Conservation (phyloP, 2,113 vertebrate species). For the Elachura formosa region DNA sequence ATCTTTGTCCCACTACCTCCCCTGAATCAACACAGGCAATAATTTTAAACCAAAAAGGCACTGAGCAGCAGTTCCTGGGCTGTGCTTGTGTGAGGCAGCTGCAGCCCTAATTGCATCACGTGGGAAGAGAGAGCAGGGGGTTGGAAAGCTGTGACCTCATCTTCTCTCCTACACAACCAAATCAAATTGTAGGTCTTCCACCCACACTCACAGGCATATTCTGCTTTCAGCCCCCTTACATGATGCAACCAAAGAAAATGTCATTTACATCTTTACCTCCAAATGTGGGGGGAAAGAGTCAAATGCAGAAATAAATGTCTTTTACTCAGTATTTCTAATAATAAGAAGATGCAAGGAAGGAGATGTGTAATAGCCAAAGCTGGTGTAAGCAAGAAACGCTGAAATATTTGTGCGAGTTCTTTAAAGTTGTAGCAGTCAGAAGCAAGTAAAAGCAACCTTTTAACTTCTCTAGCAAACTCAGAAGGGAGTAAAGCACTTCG, state of each 20-base stretch:
- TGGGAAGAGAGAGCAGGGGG: background rate
- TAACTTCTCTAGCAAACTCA: background rate
- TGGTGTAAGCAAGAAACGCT: background rate
- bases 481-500: background rate
- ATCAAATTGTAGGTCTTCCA: constrained; percentile 3
- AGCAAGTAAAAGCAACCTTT: background rate
- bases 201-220: constrained; percentile 14
- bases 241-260: constrained; percentile 25
- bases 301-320: background rate
- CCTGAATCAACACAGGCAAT: background rate
- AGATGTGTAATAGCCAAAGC: background rate
- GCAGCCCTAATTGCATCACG: constrained; percentile 4
- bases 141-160: constrained; percentile 48
- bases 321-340: constrained; percentile 7
- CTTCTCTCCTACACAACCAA: constrained; percentile 27
- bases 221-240: constrained; percentile 13
- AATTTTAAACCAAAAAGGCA: constrained; percentile 5
- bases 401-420: background rate
- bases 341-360: background rate
- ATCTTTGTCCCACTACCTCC: background rate
- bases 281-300: background rate
- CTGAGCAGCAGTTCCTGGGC: background rate
- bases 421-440: background rate
- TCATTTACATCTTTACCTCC: constrained; percentile 7
- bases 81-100: background rate